Base-by-base conservation (phyloP, 2,888 invertebrate species). In the Anoplius nigerrimus region DNA sequence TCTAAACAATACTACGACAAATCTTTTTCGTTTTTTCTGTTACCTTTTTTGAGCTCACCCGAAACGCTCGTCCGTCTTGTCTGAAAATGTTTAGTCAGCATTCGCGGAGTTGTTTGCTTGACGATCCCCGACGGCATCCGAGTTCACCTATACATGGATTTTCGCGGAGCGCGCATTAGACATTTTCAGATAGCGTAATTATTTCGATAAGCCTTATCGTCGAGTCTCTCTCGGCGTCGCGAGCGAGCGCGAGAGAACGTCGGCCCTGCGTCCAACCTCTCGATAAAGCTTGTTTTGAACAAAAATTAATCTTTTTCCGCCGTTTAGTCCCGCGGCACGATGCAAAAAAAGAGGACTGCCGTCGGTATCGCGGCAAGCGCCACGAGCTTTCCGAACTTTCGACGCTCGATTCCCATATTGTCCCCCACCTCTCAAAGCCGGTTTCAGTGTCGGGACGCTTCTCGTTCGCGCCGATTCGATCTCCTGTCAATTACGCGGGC, bases 221-320 rank as follows among this genome's bases (percentile, higher is more conserved):
- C 56, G 57, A 52, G 52, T 46, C 27, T 60, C 42, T 42, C 42
- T 6, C 6, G 42, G 42, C 42, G 42, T 45, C 62, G 22, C 24
- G 56, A 48, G 58, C 68, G 61, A 66, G 48, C n/a, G 48, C 57
- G 61, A 65, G 60, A 67, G 66, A 61, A 62, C 66, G 69, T 65
- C 62, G 46, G 16, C 48, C 48, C 42, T 42, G 69, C 69, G 63
- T 53, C 53, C 64, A 67, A 73, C 60, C 60, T 59, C 54, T 74
- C 74, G 84, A 84, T 84, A 84, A 84, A 76, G 72, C 83, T 82
- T 84, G 83, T 84, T 84, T 84, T 82, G 79, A 83, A 84, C 76
- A 75, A 83, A 80, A 83, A 80, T 79, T 82, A 79, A 82, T 83
- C 81, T 82, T 80, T 81, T 79, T 78, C 75, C 72, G 79, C 72